Conservation (phyloP, 2,113 vertebrate species). For the human (Homo sapiens) region DNA sequence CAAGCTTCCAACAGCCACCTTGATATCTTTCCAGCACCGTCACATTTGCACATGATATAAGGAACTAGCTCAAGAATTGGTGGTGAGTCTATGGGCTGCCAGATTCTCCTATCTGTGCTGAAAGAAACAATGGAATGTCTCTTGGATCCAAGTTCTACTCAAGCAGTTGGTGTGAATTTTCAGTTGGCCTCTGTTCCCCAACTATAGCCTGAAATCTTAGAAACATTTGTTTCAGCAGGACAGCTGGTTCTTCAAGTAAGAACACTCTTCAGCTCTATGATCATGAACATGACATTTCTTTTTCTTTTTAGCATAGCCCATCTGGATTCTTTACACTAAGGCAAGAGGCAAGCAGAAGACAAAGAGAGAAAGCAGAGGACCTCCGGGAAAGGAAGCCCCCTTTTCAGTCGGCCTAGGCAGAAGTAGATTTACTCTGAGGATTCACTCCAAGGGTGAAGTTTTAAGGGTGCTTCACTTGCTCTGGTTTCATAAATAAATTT, state of each 20-base stretch:
- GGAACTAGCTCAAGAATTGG: not conserved
- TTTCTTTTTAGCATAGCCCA: not conserved
- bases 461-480: not conserved
- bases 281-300: not conserved
- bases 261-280: not conserved
- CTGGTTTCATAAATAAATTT: not conserved
- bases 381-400: fast-evolving
- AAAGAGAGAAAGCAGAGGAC: not conserved
- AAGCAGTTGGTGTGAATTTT: not conserved
- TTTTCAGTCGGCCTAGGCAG: too few relatives aligned
- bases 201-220: not conserved
- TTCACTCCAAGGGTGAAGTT: not conserved
- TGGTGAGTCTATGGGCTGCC: not conserved
- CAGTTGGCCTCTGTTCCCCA: not conserved
- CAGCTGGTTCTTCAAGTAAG: not conserved
- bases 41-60: not conserved
- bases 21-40: not conserved
- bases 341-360: not conserved
- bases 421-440: not conserved
- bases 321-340: not conserved
- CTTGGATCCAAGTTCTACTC: constrained; percentile 17
- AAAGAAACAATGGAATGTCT: not conserved
- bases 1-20: not conserved
- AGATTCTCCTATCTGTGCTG: not conserved
- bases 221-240: not conserved